Evolutionary conservation across 2,113 vertebrate genomes (phyloP), one percentile per base, ranked within the genome.

Genomic region (Malurus alboscapulatus): DNA sequence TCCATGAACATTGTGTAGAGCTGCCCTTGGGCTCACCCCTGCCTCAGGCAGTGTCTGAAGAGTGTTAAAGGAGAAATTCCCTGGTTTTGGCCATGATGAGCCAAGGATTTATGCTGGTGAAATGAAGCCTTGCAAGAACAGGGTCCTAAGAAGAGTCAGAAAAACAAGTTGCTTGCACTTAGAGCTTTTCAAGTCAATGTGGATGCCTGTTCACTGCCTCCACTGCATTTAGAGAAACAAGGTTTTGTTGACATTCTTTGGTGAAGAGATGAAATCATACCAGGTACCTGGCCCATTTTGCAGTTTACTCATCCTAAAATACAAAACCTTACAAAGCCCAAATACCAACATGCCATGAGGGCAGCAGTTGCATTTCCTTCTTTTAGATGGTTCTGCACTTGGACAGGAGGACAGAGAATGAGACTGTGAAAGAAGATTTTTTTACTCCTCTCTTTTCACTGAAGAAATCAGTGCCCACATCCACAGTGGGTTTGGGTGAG

Each of bases 201-300:
- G 4, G 8, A 17, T 89, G 30, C 7, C 30, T 85, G 25, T 38
- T 84, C 16, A 16, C 69, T 82, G 14, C 22, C 27, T 73, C 13
- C 40, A 16, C 20, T 34, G 14, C 22, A 26, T 34, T 53, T 59
- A 63, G 44, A 30, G 10, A 90, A 92, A 58, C 5, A 36, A 44
- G 55, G 47, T 51, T 77, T 80, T 88, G 17, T 5, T 53, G 34
- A 6, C 12, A 54, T 75, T 71, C 42, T 69, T 48, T 78, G 34
- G 17, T 51, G 19, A 93, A 74, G 27, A 59, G 38, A 71, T 3
- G 16, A 88, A 92, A 67, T 54, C 24, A 8, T 27, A 63, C 20
- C 27, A 18, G 0, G 21, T 63, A 57, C 22, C 10, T 32, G 26
- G 15, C 32, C 17, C 18, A 34, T 1, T 1, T 53, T 0, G 0